Base-by-base conservation (phyloP, 2,113 vertebrate genomes). In the Hippopotamus amphibius region DNA sequence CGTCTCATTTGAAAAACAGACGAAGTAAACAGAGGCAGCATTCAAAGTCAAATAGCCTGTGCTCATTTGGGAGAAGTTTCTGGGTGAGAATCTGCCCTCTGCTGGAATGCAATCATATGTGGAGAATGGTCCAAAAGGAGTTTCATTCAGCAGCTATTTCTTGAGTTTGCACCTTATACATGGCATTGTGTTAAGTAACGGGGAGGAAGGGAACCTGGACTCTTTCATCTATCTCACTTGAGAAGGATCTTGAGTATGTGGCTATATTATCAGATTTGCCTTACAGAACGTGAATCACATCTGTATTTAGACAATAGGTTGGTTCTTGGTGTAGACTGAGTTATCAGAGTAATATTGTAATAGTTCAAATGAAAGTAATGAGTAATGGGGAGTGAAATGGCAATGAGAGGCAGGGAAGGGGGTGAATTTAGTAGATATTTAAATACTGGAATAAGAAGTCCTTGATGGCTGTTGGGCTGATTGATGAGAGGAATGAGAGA, bases 61-160 rank as follows among this genome's bases (percentile, higher is more conserved):
- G 17, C n/a, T 92, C 48, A n/a, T 43, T 50, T 68, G 57, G 12
- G 28, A 92, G 15, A 71, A 30, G 7, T 90, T 86, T 94, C 80
- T 84, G 46, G 3, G 41, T 90, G 30, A 90, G 37, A 95, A 89
- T 84, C 55, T 97, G 77, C 83, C 87, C 87, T 88, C 59, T 96
- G 7, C 41, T 97, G 41, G n/a, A 87, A 50, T 28, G 13, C 19
- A 69, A 3, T 61, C 19, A 71, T 15, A 72, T 17, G 21, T 10
- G 19, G 26, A 66, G 13, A 81, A 46, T 53, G 19, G n/a, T 86
- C 19, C 30, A 50, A 89, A 80, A 89, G 10, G 16, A 43, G 22
- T 61, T 65, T 43, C 0, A n/a, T 15, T 86, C 43, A 30, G 37
- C 30, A 69, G 21, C 61, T 83, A 28, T 71, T 84, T 37, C 77